Base-by-base conservation (phyloP, 2,888 invertebrate species). In the Heteromurus nitidus region DNA sequence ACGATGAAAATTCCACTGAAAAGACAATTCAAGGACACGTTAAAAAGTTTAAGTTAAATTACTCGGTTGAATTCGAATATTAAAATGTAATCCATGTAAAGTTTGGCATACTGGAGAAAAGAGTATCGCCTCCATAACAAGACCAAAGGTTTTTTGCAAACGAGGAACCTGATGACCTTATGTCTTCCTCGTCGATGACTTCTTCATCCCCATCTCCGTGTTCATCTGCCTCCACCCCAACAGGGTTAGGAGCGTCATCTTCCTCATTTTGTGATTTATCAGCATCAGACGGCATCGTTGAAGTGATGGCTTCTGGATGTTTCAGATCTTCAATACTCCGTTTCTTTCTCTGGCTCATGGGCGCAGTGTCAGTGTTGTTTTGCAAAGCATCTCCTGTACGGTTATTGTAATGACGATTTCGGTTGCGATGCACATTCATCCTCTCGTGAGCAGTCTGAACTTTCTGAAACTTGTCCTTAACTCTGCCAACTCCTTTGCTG, bases 71-170 rank as follows among this genome's bases (percentile, higher is more conserved):
- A n/a, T n/a, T n/a, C n/a, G n/a, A n/a, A n/a, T n/a, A n/a, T n/a
- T n/a, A n/a, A n/a, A n/a, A n/a, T n/a, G n/a, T n/a, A n/a, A n/a
- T n/a, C n/a, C n/a, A n/a, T n/a, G n/a, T n/a, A n/a, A n/a, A n/a
- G n/a, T n/a, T n/a, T n/a, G n/a, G n/a, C n/a, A n/a, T n/a, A n/a
- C n/a, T 91, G 18, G 93, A 92, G 72, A 95, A 90, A n/a, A 95
- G 89, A 83, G 95, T 94, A 84, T 93, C 92, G 0, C 94, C 94
- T 86, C 93, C 92, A 87, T 94, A 95, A 88, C 95, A 96, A 64
- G 92, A 92, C 77, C 94, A 90, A 36, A 96, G 90, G 82, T 92
- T 93, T 74, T 92, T 94, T 90, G 95, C 95, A 89, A 95, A 95
- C 89, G 95, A 95, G 0, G 95, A 95, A n/a, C 93, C 92, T 5